Conservation (phyloP, 2,113 vertebrate species). For the Myrmophylax atrothorax region DNA sequence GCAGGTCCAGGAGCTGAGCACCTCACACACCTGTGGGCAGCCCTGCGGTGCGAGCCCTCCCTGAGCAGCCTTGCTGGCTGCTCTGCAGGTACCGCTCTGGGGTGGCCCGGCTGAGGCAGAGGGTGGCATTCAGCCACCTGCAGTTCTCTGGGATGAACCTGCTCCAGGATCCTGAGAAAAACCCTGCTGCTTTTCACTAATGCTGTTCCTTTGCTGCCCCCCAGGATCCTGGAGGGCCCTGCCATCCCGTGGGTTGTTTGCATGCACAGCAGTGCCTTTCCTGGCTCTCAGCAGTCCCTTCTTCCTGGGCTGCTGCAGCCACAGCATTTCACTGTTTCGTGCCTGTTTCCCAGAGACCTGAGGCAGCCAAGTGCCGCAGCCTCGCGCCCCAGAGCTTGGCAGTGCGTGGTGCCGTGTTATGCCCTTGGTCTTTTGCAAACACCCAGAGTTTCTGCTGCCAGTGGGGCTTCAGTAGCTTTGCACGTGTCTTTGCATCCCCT, state of each 20-base stretch:
- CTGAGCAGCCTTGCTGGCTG: neutral
- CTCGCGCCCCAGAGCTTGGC: fast-evolving
- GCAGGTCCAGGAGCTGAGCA: neutral
- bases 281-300: neutral
- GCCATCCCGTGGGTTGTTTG: neutral
- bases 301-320: neutral
- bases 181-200: neutral
- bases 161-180: neutral
- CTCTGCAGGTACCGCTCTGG: fast-evolving
- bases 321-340: neutral
- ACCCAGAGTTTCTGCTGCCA: fast-evolving
- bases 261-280: neutral
- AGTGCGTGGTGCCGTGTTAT: fast-evolving
- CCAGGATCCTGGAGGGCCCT: neutral
- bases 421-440: neutral
- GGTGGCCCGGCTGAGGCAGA: neutral
- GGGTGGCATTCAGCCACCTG: neutral
- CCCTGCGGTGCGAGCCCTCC: neutral
- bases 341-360: neutral
- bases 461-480: neutral
- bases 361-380: fast-evolving
- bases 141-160: neutral
- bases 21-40: neutral
- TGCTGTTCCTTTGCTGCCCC: neutral
- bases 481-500: fast-evolving